phyloP scores from a whole-genome alignment of 2,888 invertebrate genomes.

The Isoperla grammatica region DNA sequence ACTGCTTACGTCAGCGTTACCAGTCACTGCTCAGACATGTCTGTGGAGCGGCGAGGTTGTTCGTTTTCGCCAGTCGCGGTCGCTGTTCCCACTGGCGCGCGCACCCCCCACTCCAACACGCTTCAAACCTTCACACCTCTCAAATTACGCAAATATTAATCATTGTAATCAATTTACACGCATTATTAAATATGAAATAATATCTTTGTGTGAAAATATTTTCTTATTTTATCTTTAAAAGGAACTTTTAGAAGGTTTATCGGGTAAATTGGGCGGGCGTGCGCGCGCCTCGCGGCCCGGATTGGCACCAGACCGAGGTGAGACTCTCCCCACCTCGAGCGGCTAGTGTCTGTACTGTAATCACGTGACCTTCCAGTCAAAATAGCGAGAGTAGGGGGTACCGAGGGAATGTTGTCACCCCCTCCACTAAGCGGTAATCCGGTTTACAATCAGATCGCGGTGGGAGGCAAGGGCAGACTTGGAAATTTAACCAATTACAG shows the following conservation, averaged over 20 bases:
- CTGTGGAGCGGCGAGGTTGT: not conserved
- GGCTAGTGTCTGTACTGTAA: constrained; percentile 11
- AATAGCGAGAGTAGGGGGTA: constrained; percentile 49
- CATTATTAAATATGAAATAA: no score
- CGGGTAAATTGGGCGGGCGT: not conserved
- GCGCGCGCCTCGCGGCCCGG: not conserved
- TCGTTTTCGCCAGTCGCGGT: constrained; percentile 5
- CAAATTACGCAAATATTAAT: no score
- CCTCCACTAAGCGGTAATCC: no score
- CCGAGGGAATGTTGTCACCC: not conserved
- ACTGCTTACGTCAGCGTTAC: constrained; percentile 16
- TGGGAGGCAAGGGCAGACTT: no score
- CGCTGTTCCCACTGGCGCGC: not conserved
- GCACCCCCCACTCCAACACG: not conserved
- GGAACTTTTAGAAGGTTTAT: no score
- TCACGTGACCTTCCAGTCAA: constrained; percentile 72
- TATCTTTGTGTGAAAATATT: no score
- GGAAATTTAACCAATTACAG: no score
- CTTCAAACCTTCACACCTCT: no score
- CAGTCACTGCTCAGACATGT: constrained; percentile 8
- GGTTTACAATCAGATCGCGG: constrained; percentile 22
- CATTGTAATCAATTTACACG: no score
- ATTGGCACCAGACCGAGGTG: constrained; percentile 11
- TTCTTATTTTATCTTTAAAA: no score
- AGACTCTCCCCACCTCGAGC: not conserved